These are phyloP conservation scores for Conus ventricosus DNA, from an alignment of 1,140 invertebrate genomes.

Conservation along the genomic window DNA sequence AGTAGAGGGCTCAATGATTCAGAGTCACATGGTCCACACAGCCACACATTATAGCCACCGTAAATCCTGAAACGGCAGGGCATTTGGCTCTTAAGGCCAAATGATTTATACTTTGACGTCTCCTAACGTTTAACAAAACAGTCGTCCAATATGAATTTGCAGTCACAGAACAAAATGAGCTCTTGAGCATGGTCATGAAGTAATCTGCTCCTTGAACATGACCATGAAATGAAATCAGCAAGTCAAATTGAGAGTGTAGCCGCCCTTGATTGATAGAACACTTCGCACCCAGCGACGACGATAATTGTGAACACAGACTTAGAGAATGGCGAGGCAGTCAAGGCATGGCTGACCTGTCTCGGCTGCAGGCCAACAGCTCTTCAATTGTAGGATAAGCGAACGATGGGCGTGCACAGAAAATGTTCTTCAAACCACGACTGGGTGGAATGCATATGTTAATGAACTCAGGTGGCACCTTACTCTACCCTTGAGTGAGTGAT, in stretches of 20 bases:
- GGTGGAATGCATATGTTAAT: conserved; percentile 55
- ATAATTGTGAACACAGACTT: conserved; percentile 40
- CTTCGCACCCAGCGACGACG: conserved; percentile 46
- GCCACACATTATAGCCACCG: too few species aligned
- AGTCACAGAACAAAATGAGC: background rate
- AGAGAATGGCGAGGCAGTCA: too few species aligned
- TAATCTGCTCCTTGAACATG: too few species aligned
- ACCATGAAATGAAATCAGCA: conserved; percentile 10
- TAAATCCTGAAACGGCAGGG: too few species aligned
- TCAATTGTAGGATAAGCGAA: conserved; percentile 29
- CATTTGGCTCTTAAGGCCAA: too few species aligned
- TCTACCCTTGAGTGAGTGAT: conserved; percentile 43
- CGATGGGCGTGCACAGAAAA: conserved; percentile 40
- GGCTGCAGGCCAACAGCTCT: conserved; percentile 44
- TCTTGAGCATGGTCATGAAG: background rate
- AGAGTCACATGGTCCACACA: too few species aligned
- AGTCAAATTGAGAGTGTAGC: conserved; percentile 40
- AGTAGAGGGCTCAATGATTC: too few species aligned
- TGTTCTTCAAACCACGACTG: conserved; percentile 43
- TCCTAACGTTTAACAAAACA: background rate
- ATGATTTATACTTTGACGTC: too few species aligned
- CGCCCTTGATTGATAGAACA: conserved; percentile 49
- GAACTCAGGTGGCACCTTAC: conserved; percentile 44
- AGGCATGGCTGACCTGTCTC: conserved; percentile 28
- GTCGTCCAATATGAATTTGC: background rate